These are phyloP conservation scores for Condylura cristata DNA, from an alignment of 2,113 vertebrate species.

Conservation along the genomic window DNA sequence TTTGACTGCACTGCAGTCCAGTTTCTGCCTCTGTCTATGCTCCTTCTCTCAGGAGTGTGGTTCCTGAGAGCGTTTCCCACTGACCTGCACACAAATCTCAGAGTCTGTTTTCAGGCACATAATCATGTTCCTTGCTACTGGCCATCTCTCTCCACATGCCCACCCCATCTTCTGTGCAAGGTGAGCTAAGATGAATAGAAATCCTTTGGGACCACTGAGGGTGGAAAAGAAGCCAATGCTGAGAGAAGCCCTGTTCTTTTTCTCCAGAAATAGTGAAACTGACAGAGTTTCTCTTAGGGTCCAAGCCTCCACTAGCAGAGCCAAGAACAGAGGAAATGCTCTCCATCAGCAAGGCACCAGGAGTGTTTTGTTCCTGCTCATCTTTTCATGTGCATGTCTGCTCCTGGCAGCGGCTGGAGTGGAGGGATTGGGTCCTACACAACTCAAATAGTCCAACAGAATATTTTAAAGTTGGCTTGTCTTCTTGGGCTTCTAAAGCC, in stretches of 20 bases:
- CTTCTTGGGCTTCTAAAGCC: slow-evolving; percentile 25
- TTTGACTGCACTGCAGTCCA: not conserved
- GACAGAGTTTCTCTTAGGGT: not conserved
- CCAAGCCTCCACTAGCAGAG: not conserved
- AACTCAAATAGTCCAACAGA: not conserved
- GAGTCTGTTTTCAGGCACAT: not conserved
- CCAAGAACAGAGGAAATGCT: not conserved
- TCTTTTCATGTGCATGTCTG: not conserved
- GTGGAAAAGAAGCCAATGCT: not conserved
- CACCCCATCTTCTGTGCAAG: too few relatives aligned
- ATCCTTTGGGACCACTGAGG: not conserved
- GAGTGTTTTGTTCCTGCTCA: not conserved
- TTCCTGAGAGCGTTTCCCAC: not conserved
- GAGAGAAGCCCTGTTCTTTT: not conserved
- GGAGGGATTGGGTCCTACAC: not conserved
- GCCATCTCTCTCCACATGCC: not conserved
- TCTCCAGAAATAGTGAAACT: not conserved
- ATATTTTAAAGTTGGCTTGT: slow-evolving; percentile 14
- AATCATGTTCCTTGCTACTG: not conserved
- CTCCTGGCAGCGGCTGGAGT: not conserved
- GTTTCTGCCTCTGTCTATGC: not conserved
- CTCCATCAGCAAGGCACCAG: not conserved
- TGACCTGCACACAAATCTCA: not conserved
- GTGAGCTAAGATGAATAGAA: not conserved
- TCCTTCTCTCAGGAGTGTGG: not conserved